phyloP scores from a whole-genome alignment of 2,113 vertebrate species.

The Danio rerio region DNA sequence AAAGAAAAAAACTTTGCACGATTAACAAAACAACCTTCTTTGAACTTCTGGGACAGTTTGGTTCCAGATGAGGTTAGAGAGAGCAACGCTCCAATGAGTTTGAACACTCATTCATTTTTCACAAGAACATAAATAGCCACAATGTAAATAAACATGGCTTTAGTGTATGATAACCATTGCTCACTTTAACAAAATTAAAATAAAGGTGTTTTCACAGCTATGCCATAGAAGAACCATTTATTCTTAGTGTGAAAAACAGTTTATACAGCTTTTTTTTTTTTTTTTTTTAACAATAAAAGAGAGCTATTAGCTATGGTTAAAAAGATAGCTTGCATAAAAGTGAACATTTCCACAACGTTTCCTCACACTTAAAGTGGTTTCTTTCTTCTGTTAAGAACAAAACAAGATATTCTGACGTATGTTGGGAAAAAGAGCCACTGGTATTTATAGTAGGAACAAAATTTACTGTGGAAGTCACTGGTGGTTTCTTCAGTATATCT shows the following conservation, averaged over 20 bases:
- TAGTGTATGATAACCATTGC: constrained; percentile 3
- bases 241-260: constrained; percentile 4
- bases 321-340: too few relatives aligned
- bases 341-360: too few relatives aligned
- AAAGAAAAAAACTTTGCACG: constrained; percentile 27
- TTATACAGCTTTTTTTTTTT: too few relatives aligned
- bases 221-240: neutral
- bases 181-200: neutral
- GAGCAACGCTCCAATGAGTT: constrained; percentile 50
- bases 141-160: constrained; percentile 22
- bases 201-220: neutral
- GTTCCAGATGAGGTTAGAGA: constrained; percentile 50
- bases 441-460: too few relatives aligned
- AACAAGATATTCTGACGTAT: too few relatives aligned
- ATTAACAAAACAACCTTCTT: constrained; percentile 45
- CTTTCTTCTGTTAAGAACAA: too few relatives aligned
- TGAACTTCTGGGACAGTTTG: constrained; percentile 39
- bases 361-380: too few relatives aligned
- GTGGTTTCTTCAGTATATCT: too few relatives aligned
- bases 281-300: too few relatives aligned
- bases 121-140: constrained; percentile 48
- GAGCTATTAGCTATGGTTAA: too few relatives aligned
- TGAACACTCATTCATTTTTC: constrained; percentile 40
- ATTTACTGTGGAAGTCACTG: too few relatives aligned
- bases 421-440: too few relatives aligned